Percentiles rank a stretch among this genome's conserved stretches.
Conservation (phyloP, 2,113 vertebrate genomes). For the Silurus glanis region DNA sequence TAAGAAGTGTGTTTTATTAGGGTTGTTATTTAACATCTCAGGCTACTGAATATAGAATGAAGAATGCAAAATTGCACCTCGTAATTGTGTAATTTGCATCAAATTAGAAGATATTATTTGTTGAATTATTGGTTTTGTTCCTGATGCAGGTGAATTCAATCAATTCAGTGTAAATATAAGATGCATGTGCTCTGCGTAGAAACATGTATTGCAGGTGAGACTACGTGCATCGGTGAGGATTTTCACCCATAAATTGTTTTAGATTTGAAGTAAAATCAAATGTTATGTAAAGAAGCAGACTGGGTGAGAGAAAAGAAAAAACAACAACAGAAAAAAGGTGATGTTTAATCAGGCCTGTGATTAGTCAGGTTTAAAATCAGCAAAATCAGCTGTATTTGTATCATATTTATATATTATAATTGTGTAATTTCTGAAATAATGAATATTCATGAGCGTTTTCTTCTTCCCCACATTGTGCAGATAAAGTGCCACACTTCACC, state of each 20-base stretch:
- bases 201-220: no score
- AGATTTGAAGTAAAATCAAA: neutral
- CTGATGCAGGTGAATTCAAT: neutral
- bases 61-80: neutral
- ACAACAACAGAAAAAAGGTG: neutral
- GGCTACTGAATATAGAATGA: neutral
- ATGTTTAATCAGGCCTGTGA: neutral
- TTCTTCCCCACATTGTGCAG: conserved; percentile 58
- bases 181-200: neutral
- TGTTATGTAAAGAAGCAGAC: neutral
- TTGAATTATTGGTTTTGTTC: neutral
- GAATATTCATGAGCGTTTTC: neutral
- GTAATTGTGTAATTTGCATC: neutral
- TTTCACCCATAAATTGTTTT: neutral
- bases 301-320: neutral
- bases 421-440: neutral
- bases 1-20: neutral
- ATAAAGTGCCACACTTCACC: conserved; percentile 83
- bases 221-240: no score
- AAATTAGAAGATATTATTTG: neutral
- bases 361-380: neutral
- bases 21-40: neutral
- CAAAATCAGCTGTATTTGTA: neutral
- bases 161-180: neutral
- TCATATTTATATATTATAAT: no score